phyloP scores from a whole-genome alignment of 2,888 invertebrate genomes.

The Sesia bembeciformis region DNA sequence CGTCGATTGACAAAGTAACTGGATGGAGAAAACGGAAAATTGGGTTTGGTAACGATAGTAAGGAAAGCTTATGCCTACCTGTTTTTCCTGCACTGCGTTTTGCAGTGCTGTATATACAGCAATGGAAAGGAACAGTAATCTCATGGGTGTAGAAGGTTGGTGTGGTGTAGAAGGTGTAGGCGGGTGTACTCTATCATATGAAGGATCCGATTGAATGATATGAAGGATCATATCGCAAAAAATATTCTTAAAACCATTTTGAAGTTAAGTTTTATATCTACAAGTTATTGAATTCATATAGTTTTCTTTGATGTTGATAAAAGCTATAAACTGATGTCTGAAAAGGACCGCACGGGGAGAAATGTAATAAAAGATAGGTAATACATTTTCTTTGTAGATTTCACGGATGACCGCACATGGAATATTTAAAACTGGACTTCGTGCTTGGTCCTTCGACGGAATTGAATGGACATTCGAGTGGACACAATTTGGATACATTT shows the following conservation, averaged over 20 bases:
- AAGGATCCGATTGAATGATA: too few species aligned
- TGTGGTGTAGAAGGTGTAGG: too few species aligned
- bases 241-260: not conserved
- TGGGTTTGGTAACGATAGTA: too few species aligned
- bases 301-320: constrained; percentile 33
- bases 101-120: too few species aligned
- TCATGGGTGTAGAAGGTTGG: too few species aligned
- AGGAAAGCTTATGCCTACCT: too few species aligned
- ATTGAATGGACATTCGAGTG: constrained; percentile 57
- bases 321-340: constrained; percentile 43
- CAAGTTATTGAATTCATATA: not conserved
- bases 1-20: too few species aligned
- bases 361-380: constrained; percentile 66
- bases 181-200: too few species aligned
- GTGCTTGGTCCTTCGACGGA: constrained; percentile 42
- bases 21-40: too few species aligned
- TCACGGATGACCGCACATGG: constrained; percentile 68
- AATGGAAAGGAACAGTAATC: too few species aligned
- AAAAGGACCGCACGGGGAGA: constrained; percentile 27
- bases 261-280: not conserved
- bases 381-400: constrained; percentile 71
- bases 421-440: constrained; percentile 64
- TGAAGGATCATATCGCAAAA: not conserved
- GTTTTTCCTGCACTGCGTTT: too few species aligned
- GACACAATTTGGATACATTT: constrained; percentile 27